Percentiles rank a stretch among this genome's conserved stretches.
phyloP scores from a whole-genome alignment of 2,113 vertebrate genomes.

The Lophius piscatorius region DNA sequence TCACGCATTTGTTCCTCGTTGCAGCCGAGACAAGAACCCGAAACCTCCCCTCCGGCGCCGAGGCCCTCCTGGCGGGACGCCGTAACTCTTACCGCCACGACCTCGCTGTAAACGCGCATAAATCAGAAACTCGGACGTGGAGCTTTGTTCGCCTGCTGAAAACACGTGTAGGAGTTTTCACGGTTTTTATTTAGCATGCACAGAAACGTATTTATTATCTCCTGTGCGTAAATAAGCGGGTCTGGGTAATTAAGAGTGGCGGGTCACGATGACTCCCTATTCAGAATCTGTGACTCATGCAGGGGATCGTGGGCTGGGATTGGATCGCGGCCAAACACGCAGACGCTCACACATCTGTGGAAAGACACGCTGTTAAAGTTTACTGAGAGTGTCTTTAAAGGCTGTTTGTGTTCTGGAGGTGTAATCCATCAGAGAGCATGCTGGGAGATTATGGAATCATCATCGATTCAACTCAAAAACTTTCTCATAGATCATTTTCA shows the following conservation, averaged over 20 bases:
- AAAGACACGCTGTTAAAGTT: no score
- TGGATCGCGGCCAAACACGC: conserved; percentile 28
- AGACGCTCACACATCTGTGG: conserved; percentile 5
- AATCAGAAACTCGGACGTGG: conserved; percentile 33
- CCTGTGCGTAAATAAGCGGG: no score
- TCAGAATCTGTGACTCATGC: neutral
- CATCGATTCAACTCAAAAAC: no score
- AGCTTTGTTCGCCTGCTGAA: conserved; percentile 21
- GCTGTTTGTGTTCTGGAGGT: no score
- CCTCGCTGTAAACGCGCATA: conserved; percentile 7
- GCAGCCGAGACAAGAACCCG: conserved; percentile 35
- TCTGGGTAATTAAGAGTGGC: no score
- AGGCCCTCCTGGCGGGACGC: conserved; percentile 27
- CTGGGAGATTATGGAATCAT: no score
- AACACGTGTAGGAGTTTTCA: neutral
- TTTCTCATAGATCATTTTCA: no score
- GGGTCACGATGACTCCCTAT: no score
- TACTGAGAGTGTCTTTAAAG: no score
- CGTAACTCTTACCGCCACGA: conserved; percentile 22
- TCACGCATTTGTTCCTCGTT: conserved; percentile 41
- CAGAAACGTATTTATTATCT: conserved; percentile 12
- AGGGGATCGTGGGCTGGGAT: neutral
- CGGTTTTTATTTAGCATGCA: conserved; percentile 6
- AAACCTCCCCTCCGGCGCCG: conserved; percentile 12
- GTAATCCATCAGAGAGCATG: no score